phyloP scores from a whole-genome alignment of 2,113 vertebrate genomes.

The Lepisosteus osseus region DNA sequence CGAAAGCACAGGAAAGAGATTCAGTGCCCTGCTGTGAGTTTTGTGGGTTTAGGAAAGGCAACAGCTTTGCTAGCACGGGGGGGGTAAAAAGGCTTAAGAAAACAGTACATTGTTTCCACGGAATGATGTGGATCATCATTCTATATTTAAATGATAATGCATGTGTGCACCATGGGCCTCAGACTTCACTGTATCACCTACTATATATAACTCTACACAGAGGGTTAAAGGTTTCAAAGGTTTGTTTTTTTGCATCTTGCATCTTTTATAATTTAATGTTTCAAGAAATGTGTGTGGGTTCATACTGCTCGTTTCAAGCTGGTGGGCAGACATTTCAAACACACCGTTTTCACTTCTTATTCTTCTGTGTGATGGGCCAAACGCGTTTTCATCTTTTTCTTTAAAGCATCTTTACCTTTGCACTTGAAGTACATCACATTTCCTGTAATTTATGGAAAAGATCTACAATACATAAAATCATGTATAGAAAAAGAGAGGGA shows the following conservation, averaged over 20 bases:
- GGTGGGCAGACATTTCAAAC: too few species aligned
- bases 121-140: constrained; percentile 1
- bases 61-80: constrained; percentile 7
- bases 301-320: too few species aligned
- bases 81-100: constrained; percentile 31
- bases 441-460: too few species aligned
- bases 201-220: background rate
- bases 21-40: constrained; percentile 39
- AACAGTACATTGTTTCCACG: constrained; percentile 33
- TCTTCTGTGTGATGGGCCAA: too few species aligned
- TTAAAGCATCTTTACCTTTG: too few species aligned
- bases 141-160: constrained; percentile 6
- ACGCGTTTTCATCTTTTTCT: too few species aligned
- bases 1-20: constrained; percentile 56
- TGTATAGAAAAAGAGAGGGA: too few species aligned
- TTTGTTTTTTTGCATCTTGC: background rate
- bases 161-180: background rate
- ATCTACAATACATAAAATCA: too few species aligned
- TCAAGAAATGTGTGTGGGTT: too few species aligned
- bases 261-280: too few species aligned
- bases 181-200: background rate
- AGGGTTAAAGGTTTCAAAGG: background rate
- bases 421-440: too few species aligned
- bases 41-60: constrained; percentile 31
- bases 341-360: too few species aligned